phyloP scores from a whole-genome alignment of 1,140 invertebrate species.

The Delia radicum region DNA sequence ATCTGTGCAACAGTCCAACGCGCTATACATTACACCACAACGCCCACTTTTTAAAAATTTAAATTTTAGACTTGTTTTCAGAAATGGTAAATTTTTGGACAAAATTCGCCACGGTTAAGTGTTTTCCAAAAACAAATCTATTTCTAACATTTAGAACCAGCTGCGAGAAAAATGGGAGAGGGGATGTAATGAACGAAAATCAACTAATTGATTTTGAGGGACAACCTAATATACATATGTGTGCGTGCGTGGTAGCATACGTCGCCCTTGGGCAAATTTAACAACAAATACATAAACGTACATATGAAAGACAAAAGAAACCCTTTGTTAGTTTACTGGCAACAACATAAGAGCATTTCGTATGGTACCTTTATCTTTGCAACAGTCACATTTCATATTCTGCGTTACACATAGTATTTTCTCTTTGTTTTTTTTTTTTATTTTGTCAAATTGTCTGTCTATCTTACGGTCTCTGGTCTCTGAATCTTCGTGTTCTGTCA shows the following conservation, averaged over 20 bases:
- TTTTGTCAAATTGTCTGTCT: background rate
- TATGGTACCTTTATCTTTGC: background rate
- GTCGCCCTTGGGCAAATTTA: background rate
- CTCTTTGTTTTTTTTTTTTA: too few species aligned
- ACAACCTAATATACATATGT: background rate
- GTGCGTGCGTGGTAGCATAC: background rate
- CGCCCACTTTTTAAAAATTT: too few species aligned
- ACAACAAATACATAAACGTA: background rate
- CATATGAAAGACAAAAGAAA: background rate
- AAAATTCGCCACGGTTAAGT: too few species aligned
- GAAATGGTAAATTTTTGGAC: too few species aligned
- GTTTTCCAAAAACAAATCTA: too few species aligned
- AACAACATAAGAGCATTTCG: background rate
- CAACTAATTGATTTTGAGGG: too few species aligned
- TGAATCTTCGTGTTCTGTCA: background rate
- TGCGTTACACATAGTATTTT: background rate
- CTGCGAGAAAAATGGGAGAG: too few species aligned
- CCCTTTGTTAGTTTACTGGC: background rate
- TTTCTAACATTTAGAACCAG: too few species aligned
- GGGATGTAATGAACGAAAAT: too few species aligned
- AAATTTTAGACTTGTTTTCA: too few species aligned
- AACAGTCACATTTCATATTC: conserved; percentile 1
- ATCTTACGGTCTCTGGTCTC: background rate
- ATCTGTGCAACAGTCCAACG: too few species aligned
- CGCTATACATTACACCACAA: too few species aligned